phyloP scores from a whole-genome alignment of 2,113 vertebrate genomes.

The Phrynosoma blainvillii region DNA sequence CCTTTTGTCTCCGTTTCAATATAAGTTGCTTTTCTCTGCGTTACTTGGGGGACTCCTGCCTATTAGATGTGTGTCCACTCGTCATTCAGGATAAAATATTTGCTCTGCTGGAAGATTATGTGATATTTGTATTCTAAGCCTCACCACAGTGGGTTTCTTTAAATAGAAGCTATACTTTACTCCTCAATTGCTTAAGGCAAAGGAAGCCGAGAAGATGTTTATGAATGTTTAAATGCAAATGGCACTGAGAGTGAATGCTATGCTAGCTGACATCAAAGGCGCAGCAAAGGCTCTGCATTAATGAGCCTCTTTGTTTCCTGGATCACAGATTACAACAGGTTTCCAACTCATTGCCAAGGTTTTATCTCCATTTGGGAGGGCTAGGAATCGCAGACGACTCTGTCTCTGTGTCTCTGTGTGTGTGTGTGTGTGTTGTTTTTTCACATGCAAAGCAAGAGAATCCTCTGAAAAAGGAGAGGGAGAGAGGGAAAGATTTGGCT shows the following conservation, averaged over 20 bases:
- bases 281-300: conserved; percentile 90
- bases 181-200: conserved; percentile 81
- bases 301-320: conserved; percentile 95
- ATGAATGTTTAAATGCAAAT: conserved; percentile 79
- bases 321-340: conserved; percentile 91
- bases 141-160: conserved; percentile 82
- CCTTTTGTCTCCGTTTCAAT: neutral
- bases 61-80: conserved; percentile 65
- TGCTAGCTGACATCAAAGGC: conserved; percentile 92
- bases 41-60: conserved; percentile 59
- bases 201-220: conserved; percentile 81
- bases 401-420: neutral
- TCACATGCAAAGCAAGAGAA: conserved; percentile 74
- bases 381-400: conserved; percentile 80
- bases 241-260: conserved; percentile 85
- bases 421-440: too few species aligned
- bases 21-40: neutral
- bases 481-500: conserved; percentile 32
- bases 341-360: conserved; percentile 82
- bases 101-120: conserved; percentile 74
- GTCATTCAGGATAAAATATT: conserved; percentile 74
- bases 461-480: conserved; percentile 61
- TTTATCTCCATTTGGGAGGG: conserved; percentile 80
- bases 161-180: conserved; percentile 86
- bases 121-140: conserved; percentile 80